Base-by-base conservation (phyloP, 2,888 invertebrate species). In the Agonopterix alstromeriana region DNA sequence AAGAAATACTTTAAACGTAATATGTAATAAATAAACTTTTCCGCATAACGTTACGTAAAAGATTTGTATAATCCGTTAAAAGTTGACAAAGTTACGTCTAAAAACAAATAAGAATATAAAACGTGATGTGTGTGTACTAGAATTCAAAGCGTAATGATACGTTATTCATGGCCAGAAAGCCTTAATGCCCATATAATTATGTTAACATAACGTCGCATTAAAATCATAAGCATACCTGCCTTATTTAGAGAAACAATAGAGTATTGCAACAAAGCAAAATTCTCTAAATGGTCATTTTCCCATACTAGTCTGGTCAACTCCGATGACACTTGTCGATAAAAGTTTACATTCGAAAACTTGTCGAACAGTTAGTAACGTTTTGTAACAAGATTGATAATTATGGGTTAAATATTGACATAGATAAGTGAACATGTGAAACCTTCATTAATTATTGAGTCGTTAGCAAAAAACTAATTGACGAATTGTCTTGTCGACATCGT, bases 341-440 rank as follows among this genome's bases (percentile, higher is more conserved):
- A 49, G 41, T 41, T 41, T 41, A 10, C 10, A 41, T 10, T 10
- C n/a, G 10, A 40, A 40, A 40, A 40, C 40, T 2, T 10, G 40
- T 40, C 11, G 40, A 40, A 11, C 40, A 2, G 11, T 42, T 42
- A 42, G 11, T 44, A 48, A 40, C 35, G 11, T 45, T n/a, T 36
- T 10, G 51, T 41, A 44, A 47, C 42, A 49, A 52, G 52, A 52
- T 52, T 49, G 46, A 50, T 50, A 50, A 45, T 52, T 47, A 40
- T 17, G 12, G 40, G 10, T 45, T 17, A 43, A 49, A 52, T 49
- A 52, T 46, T 12, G 49, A 49, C 49, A 46, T n/a, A 17, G 11
- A 45, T 27, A 27, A 27, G 27, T 14, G 42, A 47, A 50, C 47
- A 27, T 10, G 17, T 42, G 36, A 45, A 50, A 45, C 35, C 7